phyloP scores from a whole-genome alignment of 2,888 invertebrate genomes.

The Amphipoea oculea region DNA sequence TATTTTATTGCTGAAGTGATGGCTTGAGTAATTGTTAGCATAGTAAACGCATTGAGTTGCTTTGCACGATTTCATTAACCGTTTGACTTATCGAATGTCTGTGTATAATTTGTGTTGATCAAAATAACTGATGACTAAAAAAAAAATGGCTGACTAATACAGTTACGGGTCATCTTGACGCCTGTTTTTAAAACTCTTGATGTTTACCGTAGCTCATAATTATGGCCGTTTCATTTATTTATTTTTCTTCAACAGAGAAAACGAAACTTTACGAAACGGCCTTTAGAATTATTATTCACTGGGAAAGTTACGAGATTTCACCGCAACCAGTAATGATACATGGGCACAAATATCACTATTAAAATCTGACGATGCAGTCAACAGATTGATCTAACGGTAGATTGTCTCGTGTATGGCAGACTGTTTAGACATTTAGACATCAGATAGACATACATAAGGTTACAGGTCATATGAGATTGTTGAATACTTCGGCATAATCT shows the following conservation, averaged over 20 bases:
- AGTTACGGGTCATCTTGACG: too few species aligned
- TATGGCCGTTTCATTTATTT: too few species aligned
- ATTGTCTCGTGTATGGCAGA: constrained; percentile 19
- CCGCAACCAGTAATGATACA: not conserved
- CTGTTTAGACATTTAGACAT: constrained; percentile 50
- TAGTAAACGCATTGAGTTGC: not conserved
- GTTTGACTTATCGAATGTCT: not conserved
- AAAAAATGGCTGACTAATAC: too few species aligned
- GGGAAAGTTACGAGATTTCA: not conserved
- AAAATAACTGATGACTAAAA: too few species aligned
- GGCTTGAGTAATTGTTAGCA: not conserved
- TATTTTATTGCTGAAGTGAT: not conserved
- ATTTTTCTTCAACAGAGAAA: too few species aligned
- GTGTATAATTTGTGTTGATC: too few species aligned
- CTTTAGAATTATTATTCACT: too few species aligned
- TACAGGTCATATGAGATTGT: constrained; percentile 33
- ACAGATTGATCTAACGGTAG: constrained; percentile 37
- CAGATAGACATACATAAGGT: constrained; percentile 54
- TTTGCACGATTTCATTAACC: not conserved
- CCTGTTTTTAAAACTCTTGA: too few species aligned
- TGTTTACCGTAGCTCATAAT: too few species aligned
- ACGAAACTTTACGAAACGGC: too few species aligned
- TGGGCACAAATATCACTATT: not conserved
- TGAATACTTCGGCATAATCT: constrained; percentile 43
- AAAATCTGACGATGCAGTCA: constrained; percentile 24